Evolutionary conservation across 2,888 invertebrate genomes (phyloP), one percentile per base, ranked within the genome.

Genomic region (Dynastes hyllus): DNA sequence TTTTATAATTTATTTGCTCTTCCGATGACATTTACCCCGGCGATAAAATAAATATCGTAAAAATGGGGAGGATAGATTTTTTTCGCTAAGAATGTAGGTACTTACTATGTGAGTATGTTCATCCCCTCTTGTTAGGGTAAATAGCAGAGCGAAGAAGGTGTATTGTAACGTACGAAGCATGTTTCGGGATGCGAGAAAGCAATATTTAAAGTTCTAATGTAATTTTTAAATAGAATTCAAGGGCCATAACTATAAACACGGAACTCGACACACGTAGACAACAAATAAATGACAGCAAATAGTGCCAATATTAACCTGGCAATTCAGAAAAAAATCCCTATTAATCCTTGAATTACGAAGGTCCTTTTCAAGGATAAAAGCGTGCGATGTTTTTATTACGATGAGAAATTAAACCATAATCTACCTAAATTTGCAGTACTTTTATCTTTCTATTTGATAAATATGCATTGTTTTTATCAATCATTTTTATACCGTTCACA

Each of bases 41-140:
- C n/a, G 5, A 69, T n/a, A 22, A 69, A 69, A 69, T 37, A 66
- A 40, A 40, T 6, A 40, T 6, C 45, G 22, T 27, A 9, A 51
- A 76, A 67, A 53, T 53, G 65, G 4, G 37, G 8, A 69, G n/a
- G 63, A 4, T 61, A 71, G 75, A 58, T 55, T 65, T 40, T 22
- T 27, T 58, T 22, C 6, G 55, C 16, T n/a, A 51, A n/a, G 32
- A 37, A 37, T 37, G 51, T 76, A 79, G 37, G 80, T 86, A 92
- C 94, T 93, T 90, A 95, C 95, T 87, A 92, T 89, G 89, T 96
- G 95, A 89, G 92, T 93, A 89, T 96, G 96, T 90, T 96, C 96
- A 88, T 95, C 96, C 91, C 85, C 92, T 90, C 83, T 91, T 91
- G 85, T 27, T 55, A 76, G 16, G 16, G 78, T 55, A 16, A 69